phyloP scores from a whole-genome alignment of 2,888 invertebrate species.

The Sinodicranocentrus sp. region DNA sequence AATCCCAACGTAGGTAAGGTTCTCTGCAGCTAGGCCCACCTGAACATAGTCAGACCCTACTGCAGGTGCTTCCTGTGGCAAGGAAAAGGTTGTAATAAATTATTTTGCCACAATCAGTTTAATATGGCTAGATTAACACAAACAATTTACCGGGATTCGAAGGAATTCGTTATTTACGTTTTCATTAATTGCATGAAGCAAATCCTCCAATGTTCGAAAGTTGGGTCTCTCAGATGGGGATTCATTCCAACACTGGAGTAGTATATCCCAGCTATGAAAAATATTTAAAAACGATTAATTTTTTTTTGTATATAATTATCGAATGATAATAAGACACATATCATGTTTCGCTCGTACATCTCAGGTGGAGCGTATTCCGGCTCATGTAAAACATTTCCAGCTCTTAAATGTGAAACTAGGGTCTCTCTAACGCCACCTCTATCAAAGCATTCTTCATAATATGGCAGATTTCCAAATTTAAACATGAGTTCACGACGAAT shows the following conservation, averaged over 20 bases:
- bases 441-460: background rate
- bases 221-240: slow-evolving; percentile 54
- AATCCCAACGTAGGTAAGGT: too few relatives aligned
- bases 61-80: too few relatives aligned
- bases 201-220: slow-evolving; percentile 34
- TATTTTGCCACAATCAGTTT: too few relatives aligned
- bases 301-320: background rate
- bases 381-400: slow-evolving; percentile 3
- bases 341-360: slow-evolving; percentile 24
- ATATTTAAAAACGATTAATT: background rate
- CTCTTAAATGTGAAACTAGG: slow-evolving; percentile 17
- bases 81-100: too few relatives aligned
- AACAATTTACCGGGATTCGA: too few relatives aligned
- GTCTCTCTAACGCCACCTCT: background rate
- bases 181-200: slow-evolving; percentile 31
- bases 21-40: too few relatives aligned
- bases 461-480: slow-evolving; percentile 43
- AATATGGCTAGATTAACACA: too few relatives aligned
- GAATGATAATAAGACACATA: background rate
- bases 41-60: too few relatives aligned
- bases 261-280: slow-evolving; percentile 45
- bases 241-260: slow-evolving; percentile 47
- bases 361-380: slow-evolving; percentile 38
- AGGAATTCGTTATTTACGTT: too few relatives aligned
- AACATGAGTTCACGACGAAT: background rate